phyloP scores from a whole-genome alignment of 2,888 invertebrate genomes.

The Liodrosophila aerea region DNA sequence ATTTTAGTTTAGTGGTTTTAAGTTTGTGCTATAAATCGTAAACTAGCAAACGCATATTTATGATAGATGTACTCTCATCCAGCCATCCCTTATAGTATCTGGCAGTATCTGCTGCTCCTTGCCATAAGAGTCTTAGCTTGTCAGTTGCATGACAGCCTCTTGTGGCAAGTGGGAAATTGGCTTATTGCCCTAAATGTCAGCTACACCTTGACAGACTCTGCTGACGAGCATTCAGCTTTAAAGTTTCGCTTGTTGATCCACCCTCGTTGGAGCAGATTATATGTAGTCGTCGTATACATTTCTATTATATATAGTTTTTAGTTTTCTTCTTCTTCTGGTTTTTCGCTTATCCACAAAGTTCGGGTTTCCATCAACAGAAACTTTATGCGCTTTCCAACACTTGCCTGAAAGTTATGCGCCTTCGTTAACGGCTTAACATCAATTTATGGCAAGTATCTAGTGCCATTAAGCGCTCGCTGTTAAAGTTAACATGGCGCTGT shows the following conservation, averaged over 20 bases:
- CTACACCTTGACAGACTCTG: not conserved
- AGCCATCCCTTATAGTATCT: not conserved
- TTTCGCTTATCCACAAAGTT: too few species aligned
- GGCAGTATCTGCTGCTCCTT: not conserved
- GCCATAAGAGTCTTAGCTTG: conserved; percentile 8
- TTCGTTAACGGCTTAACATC: too few species aligned
- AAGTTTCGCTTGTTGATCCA: not conserved
- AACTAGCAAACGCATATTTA: conserved; percentile 43
- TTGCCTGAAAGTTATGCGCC: too few species aligned
- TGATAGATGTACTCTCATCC: conserved; percentile 31
- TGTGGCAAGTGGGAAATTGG: conserved; percentile 42
- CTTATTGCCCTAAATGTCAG: conserved; percentile 33
- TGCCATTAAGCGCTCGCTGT: not conserved
- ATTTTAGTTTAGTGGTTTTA: conserved; percentile 59
- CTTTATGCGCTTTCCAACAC: not conserved
- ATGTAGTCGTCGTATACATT: too few species aligned
- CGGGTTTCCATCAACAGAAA: too few species aligned
- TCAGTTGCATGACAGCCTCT: conserved; percentile 23
- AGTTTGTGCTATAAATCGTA: conserved; percentile 51
- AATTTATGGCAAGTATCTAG: too few species aligned
- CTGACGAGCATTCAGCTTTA: not conserved
- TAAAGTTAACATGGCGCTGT: too few species aligned
- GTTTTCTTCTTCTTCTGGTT: too few species aligned
- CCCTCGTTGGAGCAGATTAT: too few species aligned
- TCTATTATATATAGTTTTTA: too few species aligned